A percentile compares a stretch with the other conserved stretches of the same genome.
These are phyloP conservation scores for Parazoanthus darwini DNA, from an alignment of 92 coral and sea anemone species.

Conservation along the genomic window DNA sequence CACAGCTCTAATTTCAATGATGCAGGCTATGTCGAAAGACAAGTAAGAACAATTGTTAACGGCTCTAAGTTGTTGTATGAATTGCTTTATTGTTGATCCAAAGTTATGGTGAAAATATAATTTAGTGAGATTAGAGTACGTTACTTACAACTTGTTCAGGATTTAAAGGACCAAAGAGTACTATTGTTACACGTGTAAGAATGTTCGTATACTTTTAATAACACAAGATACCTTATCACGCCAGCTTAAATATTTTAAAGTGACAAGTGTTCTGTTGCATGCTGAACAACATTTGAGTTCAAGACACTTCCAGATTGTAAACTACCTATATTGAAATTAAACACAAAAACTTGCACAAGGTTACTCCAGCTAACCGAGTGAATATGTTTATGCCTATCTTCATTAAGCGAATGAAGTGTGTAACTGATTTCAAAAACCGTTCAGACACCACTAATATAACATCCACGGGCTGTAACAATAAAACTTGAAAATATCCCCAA, in stretches of 20 bases:
- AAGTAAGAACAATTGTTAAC: not conserved
- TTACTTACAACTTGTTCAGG: not conserved
- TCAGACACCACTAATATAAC: not conserved
- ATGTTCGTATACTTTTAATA: too few relatives aligned
- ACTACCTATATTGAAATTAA: not conserved
- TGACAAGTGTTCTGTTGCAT: not conserved
- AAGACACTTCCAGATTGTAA: not conserved
- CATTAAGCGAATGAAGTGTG: not conserved
- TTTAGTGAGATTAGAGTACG: not conserved
- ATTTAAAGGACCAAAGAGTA: not conserved
- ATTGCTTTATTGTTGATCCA: too few relatives aligned
- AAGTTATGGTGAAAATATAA: too few relatives aligned
- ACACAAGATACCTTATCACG: not conserved
- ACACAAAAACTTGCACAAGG: not conserved
- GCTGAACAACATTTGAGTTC: not conserved
- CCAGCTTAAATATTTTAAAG: not conserved
- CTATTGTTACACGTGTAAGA: not conserved
- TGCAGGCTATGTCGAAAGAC: slow-evolving; percentile 43
- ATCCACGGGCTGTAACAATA: not conserved
- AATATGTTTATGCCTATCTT: not conserved
- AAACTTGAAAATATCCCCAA: not conserved
- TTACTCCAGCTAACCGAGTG: too few relatives aligned
- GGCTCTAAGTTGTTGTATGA: too few relatives aligned
- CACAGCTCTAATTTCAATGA: slow-evolving; percentile 44
- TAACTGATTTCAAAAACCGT: not conserved